Evolutionary conservation across 2,888 invertebrate genomes (phyloP), one percentile per base, ranked within the genome.

Genomic region (Coenonympha arcania): DNA sequence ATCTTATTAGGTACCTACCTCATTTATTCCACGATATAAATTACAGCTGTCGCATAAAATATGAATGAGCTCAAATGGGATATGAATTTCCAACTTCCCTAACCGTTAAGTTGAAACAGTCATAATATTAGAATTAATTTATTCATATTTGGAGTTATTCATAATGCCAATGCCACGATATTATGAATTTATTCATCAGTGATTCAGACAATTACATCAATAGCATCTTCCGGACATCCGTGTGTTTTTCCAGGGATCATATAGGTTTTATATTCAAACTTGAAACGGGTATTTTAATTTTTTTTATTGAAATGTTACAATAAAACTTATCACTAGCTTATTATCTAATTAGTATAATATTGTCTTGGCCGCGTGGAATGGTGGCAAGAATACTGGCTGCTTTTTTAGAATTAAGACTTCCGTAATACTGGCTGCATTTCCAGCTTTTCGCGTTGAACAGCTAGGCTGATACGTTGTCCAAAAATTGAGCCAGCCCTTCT

Each of bases 161-260:
- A 43, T 39, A 20, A 43, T 39, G 42, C 16, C 39, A 43, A 43
- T 39, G 42, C 16, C 39, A 43, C 50, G 42, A 39, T 44, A n/a
- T n/a, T n/a, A 44, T 16, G 39, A 36, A 36, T 43, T 48, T 42
- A 53, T 43, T 43, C 31, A 46, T 41, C 28, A 2, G 22, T 53
- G 53, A 53, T 47, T 53, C 53, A 53, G 36, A 36, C 46, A 53
- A 31, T 43, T 53, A 26, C 53, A 50, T 50, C 53, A 43, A 47
- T 36, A 33, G 9, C 42, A 19, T 43, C 31, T 41, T 43, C 30
- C 49, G 53, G 43, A 47, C 42, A 53, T 53, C 52, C 52, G 39
- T 20, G 28, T 44, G 11, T 18, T 33, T 3, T 49, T 44, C 49
- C 45, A 19, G 26, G 34, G 45, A 16, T 39, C 9, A 24, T 8